These are phyloP conservation scores for Emydocephalus ijimae DNA, from an alignment of 2,113 vertebrate genomes.

Conservation along the genomic window DNA sequence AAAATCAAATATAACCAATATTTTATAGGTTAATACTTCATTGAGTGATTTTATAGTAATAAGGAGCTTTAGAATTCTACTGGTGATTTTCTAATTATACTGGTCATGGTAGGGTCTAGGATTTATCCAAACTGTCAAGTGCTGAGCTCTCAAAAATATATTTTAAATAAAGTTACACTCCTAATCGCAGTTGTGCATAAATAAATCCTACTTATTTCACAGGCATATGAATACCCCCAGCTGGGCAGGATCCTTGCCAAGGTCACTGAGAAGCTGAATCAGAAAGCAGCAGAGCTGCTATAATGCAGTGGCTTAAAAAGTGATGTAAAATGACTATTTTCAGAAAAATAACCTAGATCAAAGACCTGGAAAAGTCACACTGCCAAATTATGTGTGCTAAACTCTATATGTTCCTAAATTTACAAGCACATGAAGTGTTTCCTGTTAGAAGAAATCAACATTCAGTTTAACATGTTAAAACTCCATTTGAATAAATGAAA, in stretches of 20 bases:
- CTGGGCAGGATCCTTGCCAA: background rate
- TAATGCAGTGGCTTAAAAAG: background rate
- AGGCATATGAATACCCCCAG: background rate
- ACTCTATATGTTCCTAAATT: background rate
- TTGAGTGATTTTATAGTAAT: background rate
- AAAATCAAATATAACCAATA: constrained; percentile 11
- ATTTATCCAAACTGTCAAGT: constrained; percentile 14
- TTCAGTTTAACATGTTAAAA: background rate
- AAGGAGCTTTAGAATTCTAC: background rate
- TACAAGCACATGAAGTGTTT: background rate
- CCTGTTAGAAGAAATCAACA: background rate
- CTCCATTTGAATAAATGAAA: background rate
- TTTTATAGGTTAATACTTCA: constrained; percentile 18
- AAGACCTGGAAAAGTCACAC: background rate
- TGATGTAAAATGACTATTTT: background rate
- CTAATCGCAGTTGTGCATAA: constrained; percentile 1
- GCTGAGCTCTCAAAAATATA: constrained; percentile 1
- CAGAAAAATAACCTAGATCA: background rate
- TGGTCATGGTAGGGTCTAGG: constrained; percentile 16
- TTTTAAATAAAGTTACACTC: background rate
- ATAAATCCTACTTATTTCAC: constrained; percentile 4
- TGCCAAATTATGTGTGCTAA: background rate
- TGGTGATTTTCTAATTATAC: constrained; percentile 23
- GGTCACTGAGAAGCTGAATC: background rate
- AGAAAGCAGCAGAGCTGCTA: too few species aligned